A percentile compares a stretch with the other conserved stretches of the same genome.
Evolutionary conservation across 2,113 vertebrate species (phyloP).

Genomic region (Ursus arctos): DNA sequence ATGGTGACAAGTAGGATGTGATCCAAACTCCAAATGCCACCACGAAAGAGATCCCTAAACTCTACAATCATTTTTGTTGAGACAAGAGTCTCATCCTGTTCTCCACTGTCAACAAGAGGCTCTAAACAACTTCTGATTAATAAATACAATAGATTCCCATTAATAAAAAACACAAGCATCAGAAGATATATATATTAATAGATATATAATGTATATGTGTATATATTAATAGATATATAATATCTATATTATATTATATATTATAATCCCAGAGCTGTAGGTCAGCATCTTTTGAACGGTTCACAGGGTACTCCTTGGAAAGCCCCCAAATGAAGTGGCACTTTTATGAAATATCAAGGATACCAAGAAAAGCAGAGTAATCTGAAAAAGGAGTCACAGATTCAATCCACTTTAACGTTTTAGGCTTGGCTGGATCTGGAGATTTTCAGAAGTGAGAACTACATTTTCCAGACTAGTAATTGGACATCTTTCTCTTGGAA

Average conservation of each 20-base stretch:
- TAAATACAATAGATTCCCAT: background rate
- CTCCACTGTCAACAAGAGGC: background rate
- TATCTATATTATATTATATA: too few species aligned
- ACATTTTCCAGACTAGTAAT: conserved; percentile 8
- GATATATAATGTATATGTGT: too few species aligned
- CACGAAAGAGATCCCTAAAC: background rate
- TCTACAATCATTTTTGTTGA: conserved; percentile 45
- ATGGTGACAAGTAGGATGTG: background rate
- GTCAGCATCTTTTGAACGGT: background rate
- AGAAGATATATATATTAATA: background rate
- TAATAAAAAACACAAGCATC: background rate
- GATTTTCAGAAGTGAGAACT: conserved; percentile 22
- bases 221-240: too few species aligned
- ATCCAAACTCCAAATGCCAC: conserved; percentile 5
- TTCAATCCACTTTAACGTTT: conserved; percentile 10
- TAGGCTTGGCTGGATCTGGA: background rate
- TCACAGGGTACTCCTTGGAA: conserved; percentile 34
- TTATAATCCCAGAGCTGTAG: background rate
- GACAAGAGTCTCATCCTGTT: background rate
- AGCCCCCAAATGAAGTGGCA: background rate
- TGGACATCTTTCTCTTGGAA: background rate
- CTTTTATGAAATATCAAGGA: conserved; percentile 8
- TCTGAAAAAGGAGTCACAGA: background rate
- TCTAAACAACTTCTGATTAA: conserved; percentile 25
- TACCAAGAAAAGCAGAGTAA: conserved; percentile 24